Percentiles rank a stretch among this genome's conserved stretches.
Evolutionary conservation across 2,113 vertebrate genomes (phyloP).

Genomic region (Mionectes macconnelli): DNA sequence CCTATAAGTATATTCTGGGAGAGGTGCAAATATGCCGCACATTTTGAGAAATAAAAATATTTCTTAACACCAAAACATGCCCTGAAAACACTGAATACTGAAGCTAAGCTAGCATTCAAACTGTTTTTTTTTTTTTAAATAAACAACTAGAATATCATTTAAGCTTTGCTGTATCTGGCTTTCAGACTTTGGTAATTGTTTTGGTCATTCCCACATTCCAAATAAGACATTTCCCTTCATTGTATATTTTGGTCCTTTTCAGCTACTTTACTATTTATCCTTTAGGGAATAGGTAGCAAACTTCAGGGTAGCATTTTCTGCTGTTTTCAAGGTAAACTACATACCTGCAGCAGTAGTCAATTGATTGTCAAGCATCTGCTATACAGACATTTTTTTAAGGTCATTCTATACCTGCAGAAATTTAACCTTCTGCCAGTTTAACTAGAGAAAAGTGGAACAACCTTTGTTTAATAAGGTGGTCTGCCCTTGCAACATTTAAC

Average conservation of each 20-base stretch:
- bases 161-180: not conserved
- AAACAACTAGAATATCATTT: not conserved
- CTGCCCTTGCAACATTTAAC: not conserved
- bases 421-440: slow-evolving; percentile 36
- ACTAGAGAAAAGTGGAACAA: not conserved
- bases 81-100: not conserved
- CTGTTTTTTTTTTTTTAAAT: not conserved
- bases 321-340: not conserved
- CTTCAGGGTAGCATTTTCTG: not conserved
- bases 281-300: not conserved
- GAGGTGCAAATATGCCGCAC: not conserved
- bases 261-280: not conserved
- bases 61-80: not conserved
- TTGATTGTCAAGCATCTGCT: slow-evolving; percentile 9
- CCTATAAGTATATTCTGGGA: not conserved
- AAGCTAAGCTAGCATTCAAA: not conserved
- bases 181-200: not conserved
- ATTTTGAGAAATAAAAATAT: not conserved
- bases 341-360: not conserved
- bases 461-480: not conserved
- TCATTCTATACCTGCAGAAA: slow-evolving; percentile 14
- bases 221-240: not conserved
- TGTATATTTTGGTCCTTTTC: not conserved
- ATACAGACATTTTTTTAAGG: not conserved
- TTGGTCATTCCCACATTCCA: not conserved